Evolutionary conservation across 2,797 vertebrate genomes (phyloP).

Genomic region (Microhierax caerulescens): DNA sequence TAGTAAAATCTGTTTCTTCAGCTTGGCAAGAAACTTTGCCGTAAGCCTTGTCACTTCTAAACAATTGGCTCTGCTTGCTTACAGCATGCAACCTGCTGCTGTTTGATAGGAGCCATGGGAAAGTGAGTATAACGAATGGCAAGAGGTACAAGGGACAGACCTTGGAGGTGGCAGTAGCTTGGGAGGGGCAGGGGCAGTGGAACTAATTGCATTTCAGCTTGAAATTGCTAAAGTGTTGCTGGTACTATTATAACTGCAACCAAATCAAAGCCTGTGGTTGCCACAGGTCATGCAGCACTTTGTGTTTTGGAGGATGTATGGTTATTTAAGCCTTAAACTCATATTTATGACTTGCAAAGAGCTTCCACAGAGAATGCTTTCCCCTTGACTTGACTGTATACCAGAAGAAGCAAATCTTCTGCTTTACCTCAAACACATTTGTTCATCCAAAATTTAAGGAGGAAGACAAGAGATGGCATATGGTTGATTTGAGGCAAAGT

Average conservation of each 20-base stretch:
- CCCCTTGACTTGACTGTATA: not conserved
- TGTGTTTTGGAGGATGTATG: not conserved
- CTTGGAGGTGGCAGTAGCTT: not conserved
- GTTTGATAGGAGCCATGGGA: not conserved
- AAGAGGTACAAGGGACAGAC: not conserved
- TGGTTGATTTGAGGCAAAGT: not conserved
- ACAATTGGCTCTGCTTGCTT: not conserved
- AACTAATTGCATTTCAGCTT: not conserved
- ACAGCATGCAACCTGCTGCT: not conserved
- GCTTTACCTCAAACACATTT: not conserved
- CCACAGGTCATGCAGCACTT: rapidly evolving
- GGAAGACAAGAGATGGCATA: not conserved
- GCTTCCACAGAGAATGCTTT: not conserved
- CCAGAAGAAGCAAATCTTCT: not conserved
- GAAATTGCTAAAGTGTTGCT: not conserved
- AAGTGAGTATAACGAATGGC: not conserved
- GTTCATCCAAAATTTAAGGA: not conserved
- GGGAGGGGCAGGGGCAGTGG: not conserved
- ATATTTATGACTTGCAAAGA: not conserved
- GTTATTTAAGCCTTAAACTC: not conserved
- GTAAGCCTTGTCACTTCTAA: not conserved
- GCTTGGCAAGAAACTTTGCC: not conserved
- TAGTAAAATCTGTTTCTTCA: not conserved
- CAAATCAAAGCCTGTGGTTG: not conserved
- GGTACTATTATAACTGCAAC: not conserved